These are phyloP conservation scores for Calameuta filiformis DNA, from an alignment of 2,888 invertebrate genomes.

Conservation along the genomic window DNA sequence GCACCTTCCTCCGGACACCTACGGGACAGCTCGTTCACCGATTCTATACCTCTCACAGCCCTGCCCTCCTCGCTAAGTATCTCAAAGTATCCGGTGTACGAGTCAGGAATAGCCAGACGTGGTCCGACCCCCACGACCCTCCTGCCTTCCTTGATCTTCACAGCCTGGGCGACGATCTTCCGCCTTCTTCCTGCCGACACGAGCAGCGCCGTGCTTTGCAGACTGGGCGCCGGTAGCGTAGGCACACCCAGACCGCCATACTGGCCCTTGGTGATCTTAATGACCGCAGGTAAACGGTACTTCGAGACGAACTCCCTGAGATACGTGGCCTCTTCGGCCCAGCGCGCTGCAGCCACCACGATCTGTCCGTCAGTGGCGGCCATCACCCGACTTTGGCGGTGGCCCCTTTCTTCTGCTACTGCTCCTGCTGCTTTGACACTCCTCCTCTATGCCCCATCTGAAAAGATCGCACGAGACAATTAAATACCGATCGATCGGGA, in stretches of 20 bases:
- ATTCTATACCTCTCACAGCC: constrained; percentile 89
- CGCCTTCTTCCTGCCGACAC: constrained; percentile 87
- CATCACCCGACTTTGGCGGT: constrained; percentile 67
- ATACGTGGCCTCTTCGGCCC: constrained; percentile 80
- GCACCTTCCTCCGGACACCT: constrained; percentile 80
- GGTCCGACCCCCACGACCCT: constrained; percentile 84
- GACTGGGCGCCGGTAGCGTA: constrained; percentile 84
- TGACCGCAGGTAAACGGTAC: constrained; percentile 83
- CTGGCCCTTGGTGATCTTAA: constrained; percentile 93
- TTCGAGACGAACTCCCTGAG: constrained; percentile 80
- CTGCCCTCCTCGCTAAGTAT: constrained; percentile 93
- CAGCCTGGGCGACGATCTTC: constrained; percentile 88
- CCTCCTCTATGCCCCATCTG: constrained; percentile 59
- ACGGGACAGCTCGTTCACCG: constrained; percentile 84
- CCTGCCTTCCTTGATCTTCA: constrained; percentile 90
- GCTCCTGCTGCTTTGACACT: constrained; percentile 32
- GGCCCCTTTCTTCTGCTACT: constrained; percentile 29
- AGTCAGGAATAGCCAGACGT: constrained; percentile 89
- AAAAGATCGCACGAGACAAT: constrained; percentile 20
- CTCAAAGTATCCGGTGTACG: constrained; percentile 93
- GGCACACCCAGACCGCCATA: constrained; percentile 92
- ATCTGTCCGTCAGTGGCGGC: constrained; percentile 93
- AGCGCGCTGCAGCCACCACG: constrained; percentile 84
- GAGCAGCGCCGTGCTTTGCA: constrained; percentile 87
- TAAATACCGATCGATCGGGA: background rate